These are phyloP conservation scores for Oncorhynchus keta DNA, from an alignment of 2,113 vertebrate species.

Conservation along the genomic window DNA sequence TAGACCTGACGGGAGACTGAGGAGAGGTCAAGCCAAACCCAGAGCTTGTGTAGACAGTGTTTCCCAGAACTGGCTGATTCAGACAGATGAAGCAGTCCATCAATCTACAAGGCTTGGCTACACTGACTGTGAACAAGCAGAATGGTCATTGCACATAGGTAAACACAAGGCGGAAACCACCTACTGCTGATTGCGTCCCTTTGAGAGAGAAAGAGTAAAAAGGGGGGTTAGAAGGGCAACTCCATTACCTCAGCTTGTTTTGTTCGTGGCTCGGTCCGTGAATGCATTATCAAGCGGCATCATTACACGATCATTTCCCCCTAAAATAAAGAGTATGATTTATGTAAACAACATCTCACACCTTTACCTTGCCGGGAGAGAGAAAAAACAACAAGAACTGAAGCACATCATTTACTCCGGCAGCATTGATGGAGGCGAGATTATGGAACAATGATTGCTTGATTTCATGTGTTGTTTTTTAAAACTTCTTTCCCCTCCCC, in stretches of 20 bases:
- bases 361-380: conserved; percentile 3
- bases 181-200: too few relatives aligned
- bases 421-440: not conserved
- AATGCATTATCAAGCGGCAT: conserved; percentile 42
- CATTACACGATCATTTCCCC: conserved; percentile 15
- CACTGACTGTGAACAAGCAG: not conserved
- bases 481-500: not conserved
- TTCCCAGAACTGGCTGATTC: not conserved
- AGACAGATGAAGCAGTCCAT: not conserved
- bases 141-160: not conserved
- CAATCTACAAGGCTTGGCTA: not conserved
- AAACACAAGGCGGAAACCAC: not conserved
- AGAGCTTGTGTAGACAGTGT: conserved; percentile 5
- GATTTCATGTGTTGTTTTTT: conserved; percentile 11
- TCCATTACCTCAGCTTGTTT: conserved; percentile 41
- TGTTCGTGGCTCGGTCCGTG: conserved; percentile 21
- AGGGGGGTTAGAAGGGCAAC: conserved; percentile 36
- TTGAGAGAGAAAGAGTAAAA: not conserved
- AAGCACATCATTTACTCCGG: conserved; percentile 17
- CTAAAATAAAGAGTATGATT: conserved; percentile 13
- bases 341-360: conserved; percentile 42
- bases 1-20: not conserved
- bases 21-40: not conserved
- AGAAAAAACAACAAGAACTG: not conserved
- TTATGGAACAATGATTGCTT: conserved; percentile 1